Evolutionary conservation across 2,888 invertebrate genomes (phyloP).

Genomic region (Entomobrya proxima): DNA sequence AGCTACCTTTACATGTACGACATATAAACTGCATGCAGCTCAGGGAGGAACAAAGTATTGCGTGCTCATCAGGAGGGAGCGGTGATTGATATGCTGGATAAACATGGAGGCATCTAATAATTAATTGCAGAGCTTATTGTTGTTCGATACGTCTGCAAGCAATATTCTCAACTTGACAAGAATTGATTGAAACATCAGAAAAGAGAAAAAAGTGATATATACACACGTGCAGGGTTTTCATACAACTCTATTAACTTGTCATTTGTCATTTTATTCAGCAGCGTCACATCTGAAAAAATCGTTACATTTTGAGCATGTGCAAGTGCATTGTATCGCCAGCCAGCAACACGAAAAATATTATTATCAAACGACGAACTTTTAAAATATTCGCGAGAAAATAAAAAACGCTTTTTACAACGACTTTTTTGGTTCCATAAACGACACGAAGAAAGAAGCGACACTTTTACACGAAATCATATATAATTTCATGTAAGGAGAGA

Average conservation of each 20-base stretch:
- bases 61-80: conserved; percentile 48
- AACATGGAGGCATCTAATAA: conserved; percentile 37
- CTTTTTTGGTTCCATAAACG: conserved; percentile 26
- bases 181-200: neutral
- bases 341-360: neutral
- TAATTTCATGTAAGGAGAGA: neutral
- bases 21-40: conserved; percentile 30
- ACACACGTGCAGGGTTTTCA: neutral
- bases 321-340: conserved; percentile 8
- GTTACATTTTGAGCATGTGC: conserved; percentile 23
- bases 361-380: conserved; percentile 22
- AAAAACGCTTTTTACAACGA: conserved; percentile 32
- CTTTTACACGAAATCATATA: conserved; percentile 24
- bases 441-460: conserved; percentile 42
- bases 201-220: conserved; percentile 14
- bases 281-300: neutral
- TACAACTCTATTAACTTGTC: neutral
- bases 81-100: conserved; percentile 45
- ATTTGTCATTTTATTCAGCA: neutral
- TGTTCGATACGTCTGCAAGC: too few relatives aligned
- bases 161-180: conserved; percentile 15
- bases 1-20: neutral
- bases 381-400: conserved; percentile 7
- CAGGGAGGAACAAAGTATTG: conserved; percentile 36
- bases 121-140: conserved; percentile 6